phyloP scores from a whole-genome alignment of 2,888 invertebrate genomes.

The Chrysopilus asiliformis region DNA sequence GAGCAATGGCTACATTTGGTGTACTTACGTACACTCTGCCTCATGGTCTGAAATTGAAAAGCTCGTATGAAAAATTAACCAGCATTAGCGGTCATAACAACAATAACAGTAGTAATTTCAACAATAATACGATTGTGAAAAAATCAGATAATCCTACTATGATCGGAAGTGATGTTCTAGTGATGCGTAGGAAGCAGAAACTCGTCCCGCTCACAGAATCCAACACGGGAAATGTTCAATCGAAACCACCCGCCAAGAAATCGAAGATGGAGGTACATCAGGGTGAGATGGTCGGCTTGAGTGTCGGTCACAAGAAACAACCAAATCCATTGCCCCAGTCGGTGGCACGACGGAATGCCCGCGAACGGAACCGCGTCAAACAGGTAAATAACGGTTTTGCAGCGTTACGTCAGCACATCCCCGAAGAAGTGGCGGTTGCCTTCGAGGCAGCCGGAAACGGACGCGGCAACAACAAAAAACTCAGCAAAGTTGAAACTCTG shows the following conservation, averaged over 20 bases:
- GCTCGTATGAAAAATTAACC: slow-evolving; percentile 7
- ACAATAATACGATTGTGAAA: slow-evolving; percentile 29
- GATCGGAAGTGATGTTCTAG: slow-evolving; percentile 19
- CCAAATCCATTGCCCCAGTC: slow-evolving; percentile 58
- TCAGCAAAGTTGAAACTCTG: slow-evolving; percentile 79
- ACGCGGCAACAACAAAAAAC: slow-evolving; percentile 58
- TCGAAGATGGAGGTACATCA: background rate
- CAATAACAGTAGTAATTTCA: slow-evolving; percentile 15
- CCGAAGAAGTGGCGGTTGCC: slow-evolving; percentile 61
- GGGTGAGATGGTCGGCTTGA: slow-evolving; percentile 3
- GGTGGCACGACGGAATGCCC: slow-evolving; percentile 78
- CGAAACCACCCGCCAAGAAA: slow-evolving; percentile 1
- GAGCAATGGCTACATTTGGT: slow-evolving; percentile 29
- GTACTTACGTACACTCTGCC: slow-evolving; percentile 27
- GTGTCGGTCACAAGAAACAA: slow-evolving; percentile 28
- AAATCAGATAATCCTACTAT: slow-evolving; percentile 34
- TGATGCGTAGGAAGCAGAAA: slow-evolving; percentile 17
- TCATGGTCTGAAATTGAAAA: slow-evolving; percentile 20
- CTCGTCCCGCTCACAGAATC: slow-evolving; percentile 10
- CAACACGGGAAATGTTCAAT: slow-evolving; percentile 7
- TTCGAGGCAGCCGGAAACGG: slow-evolving; percentile 46
- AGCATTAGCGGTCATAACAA: slow-evolving; percentile 11
- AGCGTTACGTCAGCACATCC: slow-evolving; percentile 74
- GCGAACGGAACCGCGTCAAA: slow-evolving; percentile 84
- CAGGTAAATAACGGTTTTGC: slow-evolving; percentile 88